Conservation (phyloP, 2,888 invertebrate species). For the Sphecodes monilicornis region DNA sequence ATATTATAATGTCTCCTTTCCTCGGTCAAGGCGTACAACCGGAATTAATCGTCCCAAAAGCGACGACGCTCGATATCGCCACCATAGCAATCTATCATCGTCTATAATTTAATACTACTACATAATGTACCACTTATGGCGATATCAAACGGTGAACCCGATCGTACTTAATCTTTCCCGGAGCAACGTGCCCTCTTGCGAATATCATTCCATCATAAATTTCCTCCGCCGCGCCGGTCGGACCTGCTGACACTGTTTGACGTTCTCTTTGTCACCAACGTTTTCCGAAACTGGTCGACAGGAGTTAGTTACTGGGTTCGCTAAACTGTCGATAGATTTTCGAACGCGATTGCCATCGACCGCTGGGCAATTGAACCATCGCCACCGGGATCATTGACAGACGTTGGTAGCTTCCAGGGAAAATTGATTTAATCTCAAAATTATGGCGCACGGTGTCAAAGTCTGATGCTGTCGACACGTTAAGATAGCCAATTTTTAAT, state of each 20-base stretch:
- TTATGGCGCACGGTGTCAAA: neutral
- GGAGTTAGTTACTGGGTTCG: neutral
- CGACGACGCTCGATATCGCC: slow-evolving; percentile 46
- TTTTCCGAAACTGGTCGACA: neutral
- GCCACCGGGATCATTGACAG: neutral
- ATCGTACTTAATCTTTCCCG: slow-evolving; percentile 55
- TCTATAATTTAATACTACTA: slow-evolving; percentile 60
- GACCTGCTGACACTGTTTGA: slow-evolving; percentile 11
- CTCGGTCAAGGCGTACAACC: slow-evolving; percentile 5
- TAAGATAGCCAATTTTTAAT: neutral
- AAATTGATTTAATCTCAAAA: neutral
- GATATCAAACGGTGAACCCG: slow-evolving; percentile 43
- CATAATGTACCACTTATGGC: slow-evolving; percentile 60
- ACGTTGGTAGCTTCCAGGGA: neutral
- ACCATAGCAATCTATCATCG: slow-evolving; percentile 63
- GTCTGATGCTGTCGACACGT: neutral
- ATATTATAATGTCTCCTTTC: neutral
- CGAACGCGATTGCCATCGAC: neutral
- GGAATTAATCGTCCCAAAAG: slow-evolving; percentile 19
- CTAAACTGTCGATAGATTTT: slow-evolving; percentile 13
- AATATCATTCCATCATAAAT: slow-evolving; percentile 43
- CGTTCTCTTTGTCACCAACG: neutral
- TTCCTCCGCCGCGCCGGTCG: neutral
- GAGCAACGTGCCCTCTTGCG: slow-evolving; percentile 17
- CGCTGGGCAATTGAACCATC: neutral